Evolutionary conservation across 1,140 invertebrate genomes (phyloP).

Genomic region (Caenorhabditis latens): DNA sequence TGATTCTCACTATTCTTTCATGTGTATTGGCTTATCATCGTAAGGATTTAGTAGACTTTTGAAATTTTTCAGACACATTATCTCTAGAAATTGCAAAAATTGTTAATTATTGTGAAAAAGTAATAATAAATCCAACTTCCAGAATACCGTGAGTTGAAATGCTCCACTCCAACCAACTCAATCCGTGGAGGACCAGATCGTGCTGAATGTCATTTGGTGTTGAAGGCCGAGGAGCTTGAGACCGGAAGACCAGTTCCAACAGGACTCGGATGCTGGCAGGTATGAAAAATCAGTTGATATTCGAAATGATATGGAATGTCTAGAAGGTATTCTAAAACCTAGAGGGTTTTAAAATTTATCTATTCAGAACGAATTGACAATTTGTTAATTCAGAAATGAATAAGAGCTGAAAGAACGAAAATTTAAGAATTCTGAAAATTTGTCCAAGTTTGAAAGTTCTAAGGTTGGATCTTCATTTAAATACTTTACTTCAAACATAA

Average conservation of each 20-base stretch:
- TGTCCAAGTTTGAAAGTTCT: too few relatives aligned
- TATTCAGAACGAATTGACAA: too few relatives aligned
- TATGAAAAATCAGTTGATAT: background rate
- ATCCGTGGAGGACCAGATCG: constrained; percentile 72
- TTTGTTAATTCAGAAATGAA: too few relatives aligned
- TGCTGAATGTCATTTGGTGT: constrained; percentile 75
- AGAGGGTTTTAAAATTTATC: too few relatives aligned
- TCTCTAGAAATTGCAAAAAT: background rate
- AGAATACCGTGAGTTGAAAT: constrained; percentile 77
- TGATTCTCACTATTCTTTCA: constrained; percentile 50
- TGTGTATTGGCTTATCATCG: constrained; percentile 69
- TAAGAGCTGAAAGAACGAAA: too few relatives aligned
- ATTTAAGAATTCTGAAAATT: too few relatives aligned
- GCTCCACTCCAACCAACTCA: constrained; percentile 74
- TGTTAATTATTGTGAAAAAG: background rate
- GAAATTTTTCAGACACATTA: too few relatives aligned
- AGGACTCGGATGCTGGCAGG: constrained; percentile 76
- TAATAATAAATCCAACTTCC: constrained; percentile 26
- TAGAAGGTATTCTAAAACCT: background rate
- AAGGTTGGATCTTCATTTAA: too few relatives aligned
- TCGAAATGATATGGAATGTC: background rate
- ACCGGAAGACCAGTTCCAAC: constrained; percentile 75
- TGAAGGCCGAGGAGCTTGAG: constrained; percentile 74
- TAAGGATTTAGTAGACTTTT: constrained; percentile 57
- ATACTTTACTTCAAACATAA: too few relatives aligned